Conservation (phyloP, 2,113 vertebrate species). For the Centropus unirufus region DNA sequence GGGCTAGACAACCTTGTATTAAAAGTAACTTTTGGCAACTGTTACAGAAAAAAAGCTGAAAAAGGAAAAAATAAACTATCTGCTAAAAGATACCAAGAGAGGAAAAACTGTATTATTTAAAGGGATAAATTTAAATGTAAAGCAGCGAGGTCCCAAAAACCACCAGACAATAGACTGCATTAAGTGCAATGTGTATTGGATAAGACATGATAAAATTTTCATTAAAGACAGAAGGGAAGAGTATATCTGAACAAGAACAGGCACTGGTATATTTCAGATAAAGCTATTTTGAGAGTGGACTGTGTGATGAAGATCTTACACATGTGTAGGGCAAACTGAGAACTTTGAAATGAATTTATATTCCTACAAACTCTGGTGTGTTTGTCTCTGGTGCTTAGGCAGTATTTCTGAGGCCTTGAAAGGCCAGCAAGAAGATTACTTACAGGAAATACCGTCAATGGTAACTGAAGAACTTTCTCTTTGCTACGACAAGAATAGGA, state of each 20-base stretch:
- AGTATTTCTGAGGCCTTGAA: background rate
- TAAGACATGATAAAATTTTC: background rate
- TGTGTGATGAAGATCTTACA: background rate
- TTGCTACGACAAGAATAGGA: background rate
- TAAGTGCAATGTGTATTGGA: background rate
- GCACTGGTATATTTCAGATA: background rate
- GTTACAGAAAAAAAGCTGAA: background rate
- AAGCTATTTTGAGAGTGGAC: background rate
- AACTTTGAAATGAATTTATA: background rate
- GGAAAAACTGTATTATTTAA: background rate
- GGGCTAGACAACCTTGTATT: background rate
- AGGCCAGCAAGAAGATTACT: background rate
- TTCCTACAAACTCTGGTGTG: background rate
- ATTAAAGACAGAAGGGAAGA: background rate
- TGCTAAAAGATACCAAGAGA: background rate
- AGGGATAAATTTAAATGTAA: background rate
- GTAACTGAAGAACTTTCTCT: background rate
- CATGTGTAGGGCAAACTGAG: background rate
- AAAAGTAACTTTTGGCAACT: background rate
- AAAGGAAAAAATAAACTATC: background rate
- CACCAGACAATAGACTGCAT: background rate
- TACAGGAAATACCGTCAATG: background rate
- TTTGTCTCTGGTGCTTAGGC: background rate
- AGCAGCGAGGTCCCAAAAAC: background rate
- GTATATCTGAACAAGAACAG: background rate